Conservation (phyloP, 2,797 vertebrate genomes). For the Galago senegalensis region DNA sequence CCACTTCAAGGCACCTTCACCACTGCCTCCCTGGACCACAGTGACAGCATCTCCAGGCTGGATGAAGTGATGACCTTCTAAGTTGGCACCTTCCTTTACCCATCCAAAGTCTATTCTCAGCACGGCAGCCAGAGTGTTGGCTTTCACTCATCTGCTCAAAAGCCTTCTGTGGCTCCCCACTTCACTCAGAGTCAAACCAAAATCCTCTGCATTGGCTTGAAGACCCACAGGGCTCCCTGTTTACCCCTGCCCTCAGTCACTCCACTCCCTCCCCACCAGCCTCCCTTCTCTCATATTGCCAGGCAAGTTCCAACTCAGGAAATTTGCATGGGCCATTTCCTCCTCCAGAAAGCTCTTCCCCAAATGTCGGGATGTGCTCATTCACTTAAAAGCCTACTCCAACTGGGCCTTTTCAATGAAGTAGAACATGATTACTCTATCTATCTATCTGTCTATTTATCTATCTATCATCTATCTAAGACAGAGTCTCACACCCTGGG, state of each 20-base stretch:
- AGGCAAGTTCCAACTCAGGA: background rate
- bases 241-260: background rate
- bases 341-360: background rate
- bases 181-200: background rate
- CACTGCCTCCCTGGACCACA: background rate
- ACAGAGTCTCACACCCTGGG: no score
- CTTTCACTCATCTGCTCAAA: background rate
- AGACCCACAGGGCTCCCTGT: background rate
- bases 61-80: background rate
- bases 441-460: no score
- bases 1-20: background rate
- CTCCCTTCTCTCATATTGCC: background rate
- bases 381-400: background rate
- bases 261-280: background rate
- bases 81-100: background rate
- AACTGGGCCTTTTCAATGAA: background rate
- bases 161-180: background rate
- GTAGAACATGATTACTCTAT: background rate
- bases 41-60: background rate
- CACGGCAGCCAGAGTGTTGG: background rate
- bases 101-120: background rate
- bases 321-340: background rate
- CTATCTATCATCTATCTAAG: no score
- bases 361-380: background rate
- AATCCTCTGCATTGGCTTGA: background rate